phyloP scores from a whole-genome alignment of 2,888 invertebrate species.

The Philaethria dido region DNA sequence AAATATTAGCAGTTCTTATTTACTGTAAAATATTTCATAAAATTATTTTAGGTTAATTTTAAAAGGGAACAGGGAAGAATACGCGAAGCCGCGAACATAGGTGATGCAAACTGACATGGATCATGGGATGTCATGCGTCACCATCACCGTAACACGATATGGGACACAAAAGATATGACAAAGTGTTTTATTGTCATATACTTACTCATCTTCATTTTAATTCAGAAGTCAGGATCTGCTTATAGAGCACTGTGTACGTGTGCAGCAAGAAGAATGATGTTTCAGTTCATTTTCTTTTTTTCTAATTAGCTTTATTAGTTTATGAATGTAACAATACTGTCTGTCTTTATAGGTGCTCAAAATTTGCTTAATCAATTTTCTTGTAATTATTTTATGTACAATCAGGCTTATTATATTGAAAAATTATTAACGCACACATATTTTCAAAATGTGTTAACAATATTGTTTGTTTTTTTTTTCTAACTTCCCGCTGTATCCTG shows the following conservation, averaged over 20 bases:
- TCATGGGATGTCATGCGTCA: constrained; percentile 30
- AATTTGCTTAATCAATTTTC: too few relatives aligned
- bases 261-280: background rate
- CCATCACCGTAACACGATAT: constrained; percentile 34
- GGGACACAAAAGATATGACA: constrained; percentile 38
- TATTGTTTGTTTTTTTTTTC: too few relatives aligned
- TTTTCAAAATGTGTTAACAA: too few relatives aligned
- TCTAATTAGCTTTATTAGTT: too few relatives aligned
- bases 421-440: too few relatives aligned
- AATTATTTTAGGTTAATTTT: background rate
- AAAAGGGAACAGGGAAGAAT: constrained; percentile 8
- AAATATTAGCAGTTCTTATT: background rate
- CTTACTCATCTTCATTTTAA: constrained; percentile 41
- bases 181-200: constrained; percentile 38
- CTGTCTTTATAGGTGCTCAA: too few relatives aligned
- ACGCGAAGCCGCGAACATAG: constrained; percentile 26
- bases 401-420: too few relatives aligned
- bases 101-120: constrained; percentile 35
- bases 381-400: too few relatives aligned
- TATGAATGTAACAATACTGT: too few relatives aligned
- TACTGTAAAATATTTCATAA: background rate
- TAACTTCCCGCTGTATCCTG: too few relatives aligned
- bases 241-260: constrained; percentile 2
- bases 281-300: background rate
- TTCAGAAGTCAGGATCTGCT: constrained; percentile 9